Evolutionary conservation across 1,140 invertebrate genomes (phyloP).

Genomic region (Drosophila nigrodunni): DNA sequence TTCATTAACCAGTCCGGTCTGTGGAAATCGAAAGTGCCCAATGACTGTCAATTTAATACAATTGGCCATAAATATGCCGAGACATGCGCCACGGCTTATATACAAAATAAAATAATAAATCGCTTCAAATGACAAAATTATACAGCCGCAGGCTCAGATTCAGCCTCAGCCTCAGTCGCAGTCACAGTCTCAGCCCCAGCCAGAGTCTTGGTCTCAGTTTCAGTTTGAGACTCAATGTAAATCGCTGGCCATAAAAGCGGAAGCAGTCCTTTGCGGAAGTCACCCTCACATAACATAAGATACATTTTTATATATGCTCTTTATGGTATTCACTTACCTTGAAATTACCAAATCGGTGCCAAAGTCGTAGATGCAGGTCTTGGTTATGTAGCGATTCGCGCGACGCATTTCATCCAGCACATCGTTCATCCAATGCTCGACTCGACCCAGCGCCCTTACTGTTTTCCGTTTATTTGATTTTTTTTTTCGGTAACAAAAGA

Average conservation of each 20-base stretch:
- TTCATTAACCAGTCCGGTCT: slow-evolving; percentile 93
- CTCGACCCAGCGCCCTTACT: slow-evolving; percentile 88
- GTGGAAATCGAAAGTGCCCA: slow-evolving; percentile 69
- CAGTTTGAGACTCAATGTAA: slow-evolving; percentile 58
- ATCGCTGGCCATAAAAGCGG: slow-evolving; percentile 72
- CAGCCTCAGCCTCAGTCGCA: not conserved
- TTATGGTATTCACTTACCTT: slow-evolving; percentile 77
- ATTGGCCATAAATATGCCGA: slow-evolving; percentile 80
- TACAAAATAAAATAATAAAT: slow-evolving; percentile 82
- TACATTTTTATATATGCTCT: slow-evolving; percentile 54
- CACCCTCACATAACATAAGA: not conserved
- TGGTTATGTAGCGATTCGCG: slow-evolving; percentile 93
- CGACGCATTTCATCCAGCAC: slow-evolving; percentile 93
- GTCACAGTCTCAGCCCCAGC: no score
- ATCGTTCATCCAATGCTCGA: slow-evolving; percentile 96
- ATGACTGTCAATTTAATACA: slow-evolving; percentile 83
- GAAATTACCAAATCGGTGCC: slow-evolving; percentile 88
- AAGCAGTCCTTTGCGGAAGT: slow-evolving; percentile 9
- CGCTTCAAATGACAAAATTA: slow-evolving; percentile 84
- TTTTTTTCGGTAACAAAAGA: slow-evolving; percentile 39
- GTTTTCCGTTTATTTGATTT: slow-evolving; percentile 20
- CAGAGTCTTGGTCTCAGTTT: no score
- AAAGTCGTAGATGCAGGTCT: slow-evolving; percentile 94
- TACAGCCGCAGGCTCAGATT: slow-evolving; percentile 62
- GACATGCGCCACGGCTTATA: slow-evolving; percentile 66